These are phyloP conservation scores for Chrysolophus pictus DNA, from an alignment of 2,797 vertebrate genomes.

Conservation along the genomic window DNA sequence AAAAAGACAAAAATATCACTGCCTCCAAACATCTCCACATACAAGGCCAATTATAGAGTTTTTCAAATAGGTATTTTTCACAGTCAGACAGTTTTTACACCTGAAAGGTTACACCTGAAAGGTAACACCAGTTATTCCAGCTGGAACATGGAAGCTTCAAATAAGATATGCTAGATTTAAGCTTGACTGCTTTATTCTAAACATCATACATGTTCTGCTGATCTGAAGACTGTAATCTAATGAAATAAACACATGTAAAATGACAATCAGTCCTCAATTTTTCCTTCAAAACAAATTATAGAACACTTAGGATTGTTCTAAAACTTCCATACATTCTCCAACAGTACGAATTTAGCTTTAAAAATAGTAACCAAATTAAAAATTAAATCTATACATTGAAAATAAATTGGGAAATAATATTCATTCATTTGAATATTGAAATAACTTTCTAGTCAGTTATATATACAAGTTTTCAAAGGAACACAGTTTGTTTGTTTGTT, in stretches of 20 bases:
- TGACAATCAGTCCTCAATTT: not conserved
- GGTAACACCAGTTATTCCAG: not conserved
- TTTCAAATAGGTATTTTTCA: not conserved
- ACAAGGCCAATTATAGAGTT: not conserved
- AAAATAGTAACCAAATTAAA: not conserved
- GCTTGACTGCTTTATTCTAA: not conserved
- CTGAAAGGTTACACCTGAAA: no score
- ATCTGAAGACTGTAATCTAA: not conserved
- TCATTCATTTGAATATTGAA: not conserved
- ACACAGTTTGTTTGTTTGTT: not conserved
- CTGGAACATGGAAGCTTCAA: not conserved
- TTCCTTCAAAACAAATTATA: not conserved
- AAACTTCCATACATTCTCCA: not conserved
- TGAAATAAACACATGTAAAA: not conserved
- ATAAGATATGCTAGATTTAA: not conserved
- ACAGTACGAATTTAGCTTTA: not conserved
- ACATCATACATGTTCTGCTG: not conserved
- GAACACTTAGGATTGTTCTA: not conserved
- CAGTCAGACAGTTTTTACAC: not conserved
- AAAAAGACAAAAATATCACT: not conserved
- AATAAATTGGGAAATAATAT: not conserved
- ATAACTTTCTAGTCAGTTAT: not conserved
- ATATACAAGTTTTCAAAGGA: not conserved
- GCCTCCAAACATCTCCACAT: not conserved
- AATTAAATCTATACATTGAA: not conserved